phyloP scores from a whole-genome alignment of 30 jellyfish, hydroid and myxozoan species.

The Turritopsis dohrnii region DNA sequence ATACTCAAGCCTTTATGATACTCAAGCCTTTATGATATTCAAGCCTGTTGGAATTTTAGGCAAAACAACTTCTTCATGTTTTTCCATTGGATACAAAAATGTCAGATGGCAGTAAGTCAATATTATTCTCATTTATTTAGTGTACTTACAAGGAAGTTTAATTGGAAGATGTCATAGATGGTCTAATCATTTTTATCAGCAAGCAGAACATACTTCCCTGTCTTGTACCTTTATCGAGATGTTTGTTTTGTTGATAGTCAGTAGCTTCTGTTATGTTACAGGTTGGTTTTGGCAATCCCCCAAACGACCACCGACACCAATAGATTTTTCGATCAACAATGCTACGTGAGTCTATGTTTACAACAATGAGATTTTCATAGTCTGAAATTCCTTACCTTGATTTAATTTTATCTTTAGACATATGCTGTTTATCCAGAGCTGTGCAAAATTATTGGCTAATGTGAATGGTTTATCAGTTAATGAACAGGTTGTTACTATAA shows the following conservation, averaged over 20 bases:
- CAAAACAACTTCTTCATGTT: conserved; percentile 62
- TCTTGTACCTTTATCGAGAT: too few species aligned
- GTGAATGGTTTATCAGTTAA: conserved; percentile 52
- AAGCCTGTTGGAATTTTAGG: conserved; percentile 30
- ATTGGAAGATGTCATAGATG: too few species aligned
- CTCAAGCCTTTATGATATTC: background rate
- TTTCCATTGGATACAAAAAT: conserved; percentile 65
- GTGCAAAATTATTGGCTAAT: conserved; percentile 63
- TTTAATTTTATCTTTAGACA: conserved; percentile 41
- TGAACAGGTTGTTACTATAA: conserved; percentile 45
- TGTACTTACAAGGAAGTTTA: too few species aligned
- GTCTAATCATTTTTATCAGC: too few species aligned
- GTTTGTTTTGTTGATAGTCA: too few species aligned
- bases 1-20: too few species aligned
- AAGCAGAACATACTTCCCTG: too few species aligned
- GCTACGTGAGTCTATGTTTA: conserved; percentile 35
- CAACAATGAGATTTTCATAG: background rate
- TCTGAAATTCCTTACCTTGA: background rate
- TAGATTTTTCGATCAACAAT: conserved; percentile 41
- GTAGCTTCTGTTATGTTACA: too few species aligned
- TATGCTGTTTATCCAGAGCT: conserved; percentile 41
- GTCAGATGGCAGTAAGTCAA: conserved; percentile 92
- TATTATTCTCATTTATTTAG: too few species aligned
- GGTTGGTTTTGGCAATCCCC: conserved; percentile 97
- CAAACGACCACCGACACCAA: conserved; percentile 81